These are phyloP conservation scores for Zoanthus solanderi DNA, from an alignment of 92 coral and sea anemone species.

Conservation along the genomic window DNA sequence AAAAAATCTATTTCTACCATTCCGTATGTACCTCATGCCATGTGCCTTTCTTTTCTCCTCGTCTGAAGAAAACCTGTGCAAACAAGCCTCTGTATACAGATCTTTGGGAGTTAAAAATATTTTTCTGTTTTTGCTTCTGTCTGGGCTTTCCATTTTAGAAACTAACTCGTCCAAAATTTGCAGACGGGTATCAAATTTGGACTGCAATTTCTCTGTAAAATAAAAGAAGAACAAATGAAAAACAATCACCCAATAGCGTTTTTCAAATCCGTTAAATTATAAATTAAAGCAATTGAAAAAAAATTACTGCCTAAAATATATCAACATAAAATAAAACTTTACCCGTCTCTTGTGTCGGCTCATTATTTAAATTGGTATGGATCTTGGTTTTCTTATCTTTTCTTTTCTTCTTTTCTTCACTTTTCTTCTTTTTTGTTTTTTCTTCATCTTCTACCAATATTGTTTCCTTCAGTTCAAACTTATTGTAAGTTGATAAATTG, in stretches of 20 bases:
- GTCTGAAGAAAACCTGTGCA: not conserved
- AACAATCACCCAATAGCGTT: not conserved
- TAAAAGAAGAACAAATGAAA: not conserved
- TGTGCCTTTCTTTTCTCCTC: not conserved
- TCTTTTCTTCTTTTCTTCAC: not conserved
- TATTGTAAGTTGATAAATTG: not conserved
- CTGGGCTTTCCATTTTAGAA: constrained; percentile 4
- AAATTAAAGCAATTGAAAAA: not conserved
- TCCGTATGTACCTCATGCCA: not conserved
- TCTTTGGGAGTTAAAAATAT: not conserved
- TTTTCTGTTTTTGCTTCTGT: not conserved
- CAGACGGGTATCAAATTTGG: not conserved
- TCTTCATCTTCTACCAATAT: not conserved
- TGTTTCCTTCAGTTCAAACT: not conserved
- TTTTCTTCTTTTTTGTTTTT: not conserved
- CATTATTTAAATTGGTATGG: not conserved
- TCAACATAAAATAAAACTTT: no score
- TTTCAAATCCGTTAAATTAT: not conserved
- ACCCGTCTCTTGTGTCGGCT: not conserved
- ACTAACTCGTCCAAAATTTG: constrained; percentile 6
- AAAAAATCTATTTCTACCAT: not conserved
- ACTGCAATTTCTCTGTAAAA: not conserved
- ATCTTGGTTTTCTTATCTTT: not conserved
- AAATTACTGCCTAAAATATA: not conserved
- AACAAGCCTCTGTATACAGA: not conserved